phyloP scores from a whole-genome alignment of 2,797 vertebrate genomes.

The Pelochelys cantorii region DNA sequence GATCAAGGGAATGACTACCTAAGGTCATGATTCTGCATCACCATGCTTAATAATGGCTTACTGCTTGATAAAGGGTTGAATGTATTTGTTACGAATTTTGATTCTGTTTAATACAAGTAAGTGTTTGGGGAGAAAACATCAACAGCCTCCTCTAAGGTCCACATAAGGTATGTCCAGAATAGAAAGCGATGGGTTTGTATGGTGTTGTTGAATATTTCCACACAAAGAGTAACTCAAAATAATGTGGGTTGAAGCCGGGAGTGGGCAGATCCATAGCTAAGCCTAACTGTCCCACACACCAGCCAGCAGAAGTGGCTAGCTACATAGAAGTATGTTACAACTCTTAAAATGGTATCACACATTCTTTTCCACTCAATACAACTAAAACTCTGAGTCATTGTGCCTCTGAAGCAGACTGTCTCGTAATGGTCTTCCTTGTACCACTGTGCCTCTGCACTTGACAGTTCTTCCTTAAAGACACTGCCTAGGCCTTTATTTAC shows the following conservation, averaged over 20 bases:
- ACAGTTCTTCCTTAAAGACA: not conserved
- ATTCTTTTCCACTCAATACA: not conserved
- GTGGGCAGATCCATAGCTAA: not conserved
- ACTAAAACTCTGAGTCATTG: not conserved
- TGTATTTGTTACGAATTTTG: not conserved
- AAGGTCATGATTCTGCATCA: not conserved
- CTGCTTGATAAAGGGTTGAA: not conserved
- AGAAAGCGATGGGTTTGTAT: fast-evolving
- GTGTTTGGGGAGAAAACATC: not conserved
- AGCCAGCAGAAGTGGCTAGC: not conserved
- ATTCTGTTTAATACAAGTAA: fast-evolving
- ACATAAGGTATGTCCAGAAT: not conserved
- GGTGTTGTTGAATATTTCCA: not conserved
- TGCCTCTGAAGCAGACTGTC: not conserved
- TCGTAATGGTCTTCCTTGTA: not conserved
- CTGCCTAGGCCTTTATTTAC: not conserved
- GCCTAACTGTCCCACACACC: fast-evolving
- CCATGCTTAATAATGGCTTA: not conserved
- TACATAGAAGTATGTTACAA: fast-evolving
- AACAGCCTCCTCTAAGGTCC: fast-evolving
- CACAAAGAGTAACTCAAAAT: not conserved
- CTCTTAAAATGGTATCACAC: not conserved
- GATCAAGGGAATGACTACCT: not conserved
- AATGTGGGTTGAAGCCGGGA: not conserved
- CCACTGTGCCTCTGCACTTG: not conserved